Base-by-base conservation (phyloP, 2,797 vertebrate species). In the Catamblyrhynchus diadema region DNA sequence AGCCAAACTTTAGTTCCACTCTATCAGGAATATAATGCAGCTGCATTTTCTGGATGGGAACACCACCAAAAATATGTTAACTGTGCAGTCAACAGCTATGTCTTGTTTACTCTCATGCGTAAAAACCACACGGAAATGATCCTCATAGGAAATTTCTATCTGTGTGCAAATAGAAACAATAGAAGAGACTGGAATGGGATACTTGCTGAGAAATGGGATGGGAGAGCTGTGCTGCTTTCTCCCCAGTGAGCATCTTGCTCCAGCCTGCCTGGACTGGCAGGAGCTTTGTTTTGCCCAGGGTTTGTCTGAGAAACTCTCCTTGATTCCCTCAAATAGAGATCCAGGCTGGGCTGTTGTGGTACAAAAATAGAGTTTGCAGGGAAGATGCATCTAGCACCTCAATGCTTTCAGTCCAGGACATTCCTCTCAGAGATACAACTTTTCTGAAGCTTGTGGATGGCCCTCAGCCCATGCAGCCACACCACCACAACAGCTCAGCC, bases 1-100 rank as follows among this genome's bases (percentile, higher is more conserved):
- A 94, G 85, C 67, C 1, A 0, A 90, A 51, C 73, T 54, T 94
- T 84, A 84, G 92, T 93, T 97, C 89, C 86, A 91, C 75, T 95
- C 94, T 94, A 95, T 90, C 67, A 78, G 88, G 93, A 97, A 86
- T 88, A 96, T 72, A 96, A 85, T 60, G 84, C 96, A 95, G 94
- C 94, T 97, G 95, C 92, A 92, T 92, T 94, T 96, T 92, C 90
- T 95, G 95, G 94, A 96, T 80, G 78, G 75, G 74, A 96, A 77
- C 73, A 47, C 14, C 90, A 90, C 90, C 80, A 95, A 51, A 94
- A 95, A 64, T 87, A 75, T 91, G 67, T 89, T 95, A 95, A 90
- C 79, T 72, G 20, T 80, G 86, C 12, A 91, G 88, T 47, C 4
- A 1, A 86, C 86, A 92, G 84, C 78, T 93, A 80, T 42, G 90